Percentiles rank a stretch among this genome's conserved stretches.
phyloP scores from a whole-genome alignment of 2,113 vertebrate genomes.

The Grus americana region DNA sequence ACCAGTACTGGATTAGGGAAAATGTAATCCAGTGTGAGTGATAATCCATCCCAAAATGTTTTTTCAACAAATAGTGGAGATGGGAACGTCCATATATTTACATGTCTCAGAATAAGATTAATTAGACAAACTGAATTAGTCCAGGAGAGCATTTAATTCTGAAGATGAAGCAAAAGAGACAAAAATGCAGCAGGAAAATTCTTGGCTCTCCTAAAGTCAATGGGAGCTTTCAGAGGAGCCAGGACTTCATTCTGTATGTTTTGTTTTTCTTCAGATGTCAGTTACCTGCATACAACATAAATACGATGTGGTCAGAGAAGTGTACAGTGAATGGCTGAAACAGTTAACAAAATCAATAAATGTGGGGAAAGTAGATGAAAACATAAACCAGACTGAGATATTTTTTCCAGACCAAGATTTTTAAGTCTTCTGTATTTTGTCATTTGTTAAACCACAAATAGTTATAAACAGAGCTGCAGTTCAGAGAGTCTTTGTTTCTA shows the following conservation, averaged over 20 bases:
- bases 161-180: background rate
- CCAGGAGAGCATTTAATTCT: background rate
- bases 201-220: background rate
- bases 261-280: constrained; percentile 46
- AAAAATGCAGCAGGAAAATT: background rate
- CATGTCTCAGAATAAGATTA: background rate
- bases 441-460: constrained; percentile 76
- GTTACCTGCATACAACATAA: constrained; percentile 53
- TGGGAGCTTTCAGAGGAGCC: constrained; percentile 15
- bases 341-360: constrained; percentile 70
- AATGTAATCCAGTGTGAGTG: background rate
- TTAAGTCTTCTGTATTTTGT: constrained; percentile 78
- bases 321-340: constrained; percentile 53
- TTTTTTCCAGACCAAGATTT: constrained; percentile 74
- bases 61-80: background rate
- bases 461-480: constrained; percentile 64
- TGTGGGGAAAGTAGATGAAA: constrained; percentile 62
- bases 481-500: constrained; percentile 72
- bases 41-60: background rate
- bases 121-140: background rate
- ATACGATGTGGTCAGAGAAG: background rate
- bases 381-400: constrained; percentile 74
- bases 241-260: background rate
- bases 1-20: background rate
- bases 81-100: background rate